phyloP scores from a whole-genome alignment of 2,888 invertebrate genomes.

The Mythimna albipuncta region DNA sequence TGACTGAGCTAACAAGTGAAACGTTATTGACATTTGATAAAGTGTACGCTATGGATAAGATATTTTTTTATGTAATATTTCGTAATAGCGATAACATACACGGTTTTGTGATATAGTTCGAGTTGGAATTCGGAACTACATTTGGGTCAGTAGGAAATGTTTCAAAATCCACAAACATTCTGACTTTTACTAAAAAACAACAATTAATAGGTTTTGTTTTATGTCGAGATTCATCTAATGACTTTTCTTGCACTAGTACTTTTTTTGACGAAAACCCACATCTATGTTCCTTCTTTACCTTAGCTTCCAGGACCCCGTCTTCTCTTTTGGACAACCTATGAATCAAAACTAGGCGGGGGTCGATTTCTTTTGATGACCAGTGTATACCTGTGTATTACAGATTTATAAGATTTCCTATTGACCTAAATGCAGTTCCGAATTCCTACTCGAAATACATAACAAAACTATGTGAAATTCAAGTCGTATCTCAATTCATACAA shows the following conservation, averaged over 20 bases:
- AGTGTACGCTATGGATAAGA: constrained; percentile 44
- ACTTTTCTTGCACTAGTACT: too few species aligned
- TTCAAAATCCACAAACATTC: not conserved
- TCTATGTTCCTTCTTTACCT: too few species aligned
- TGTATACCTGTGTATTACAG: too few species aligned
- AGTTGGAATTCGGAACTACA: not conserved
- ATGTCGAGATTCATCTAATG: too few species aligned
- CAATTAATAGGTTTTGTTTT: not conserved
- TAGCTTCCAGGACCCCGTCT: too few species aligned
- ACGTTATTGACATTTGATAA: constrained; percentile 45
- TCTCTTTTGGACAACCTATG: too few species aligned
- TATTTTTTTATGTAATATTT: constrained; percentile 34
- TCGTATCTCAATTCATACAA: constrained; percentile 40
- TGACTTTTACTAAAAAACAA: not conserved
- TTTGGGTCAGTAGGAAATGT: not conserved
- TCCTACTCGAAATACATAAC: constrained; percentile 13
- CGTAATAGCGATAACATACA: constrained; percentile 32
- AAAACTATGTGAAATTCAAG: constrained; percentile 43
- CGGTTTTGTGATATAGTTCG: not conserved
- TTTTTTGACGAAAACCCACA: too few species aligned
- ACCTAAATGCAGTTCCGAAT: constrained; percentile 32
- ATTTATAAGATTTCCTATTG: constrained; percentile 45
- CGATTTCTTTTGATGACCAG: too few species aligned
- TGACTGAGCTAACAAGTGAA: constrained; percentile 41
- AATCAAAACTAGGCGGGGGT: not conserved